These are phyloP conservation scores for Meda fulgida DNA, from an alignment of 2,797 vertebrate genomes.

Conservation along the genomic window DNA sequence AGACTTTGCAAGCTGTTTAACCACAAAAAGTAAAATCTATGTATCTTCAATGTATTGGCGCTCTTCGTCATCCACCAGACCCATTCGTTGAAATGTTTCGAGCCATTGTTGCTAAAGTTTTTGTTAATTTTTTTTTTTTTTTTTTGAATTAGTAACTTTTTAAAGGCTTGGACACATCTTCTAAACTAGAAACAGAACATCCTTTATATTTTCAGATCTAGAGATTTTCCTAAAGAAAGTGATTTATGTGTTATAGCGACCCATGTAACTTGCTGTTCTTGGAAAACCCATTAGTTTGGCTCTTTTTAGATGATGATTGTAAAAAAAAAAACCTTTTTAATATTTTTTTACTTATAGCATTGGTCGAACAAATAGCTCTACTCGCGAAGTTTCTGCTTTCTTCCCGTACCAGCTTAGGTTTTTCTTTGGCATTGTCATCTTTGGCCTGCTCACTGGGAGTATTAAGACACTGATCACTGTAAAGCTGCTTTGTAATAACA, in stretches of 20 bases:
- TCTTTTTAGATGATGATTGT: not conserved
- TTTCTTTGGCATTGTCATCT: not conserved
- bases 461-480: slow-evolving; percentile 20
- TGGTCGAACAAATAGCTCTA: not conserved
- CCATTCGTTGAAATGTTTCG: not conserved
- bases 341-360: not conserved
- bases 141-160: no score
- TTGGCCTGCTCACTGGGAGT: not conserved
- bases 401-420: not conserved
- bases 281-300: not conserved
- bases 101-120: not conserved
- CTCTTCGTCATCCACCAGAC: no score
- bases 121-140: no score
- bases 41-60: no score
- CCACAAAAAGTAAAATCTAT: not conserved
- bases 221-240: not conserved
- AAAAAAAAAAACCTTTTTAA: not conserved
- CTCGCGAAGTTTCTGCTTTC: not conserved
- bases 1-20: not conserved
- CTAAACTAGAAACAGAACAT: not conserved
- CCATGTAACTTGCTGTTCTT: not conserved
- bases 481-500: slow-evolving; percentile 17
- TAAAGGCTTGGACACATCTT: not conserved
- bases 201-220: not conserved
- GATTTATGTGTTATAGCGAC: not conserved